Evolutionary conservation across 1,140 invertebrate species (phyloP).

Genomic region (Atta texana): DNA sequence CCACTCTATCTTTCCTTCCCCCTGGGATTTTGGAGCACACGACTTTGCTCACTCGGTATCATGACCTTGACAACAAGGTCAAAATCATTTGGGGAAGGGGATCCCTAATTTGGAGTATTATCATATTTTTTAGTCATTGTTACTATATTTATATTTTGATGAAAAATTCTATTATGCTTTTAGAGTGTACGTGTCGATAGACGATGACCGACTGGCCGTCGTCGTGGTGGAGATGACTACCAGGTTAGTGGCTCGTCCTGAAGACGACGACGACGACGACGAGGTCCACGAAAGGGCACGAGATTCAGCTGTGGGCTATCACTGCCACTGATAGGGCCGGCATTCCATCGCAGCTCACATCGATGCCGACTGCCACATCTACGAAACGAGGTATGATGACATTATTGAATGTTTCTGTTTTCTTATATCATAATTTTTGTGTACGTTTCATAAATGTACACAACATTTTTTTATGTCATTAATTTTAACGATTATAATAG

Average conservation of each 20-base stretch:
- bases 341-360: constrained; percentile 70
- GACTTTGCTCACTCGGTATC: too few species aligned
- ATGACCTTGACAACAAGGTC: too few species aligned
- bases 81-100: too few species aligned
- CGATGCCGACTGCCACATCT: constrained; percentile 70
- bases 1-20: too few species aligned
- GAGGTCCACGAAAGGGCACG: constrained; percentile 69
- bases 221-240: constrained; percentile 73
- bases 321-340: constrained; percentile 72
- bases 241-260: constrained; percentile 73
- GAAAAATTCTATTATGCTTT: background rate
- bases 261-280: constrained; percentile 74
- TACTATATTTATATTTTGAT: background rate
- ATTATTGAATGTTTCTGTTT: background rate
- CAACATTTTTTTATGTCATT: background rate
- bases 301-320: constrained; percentile 68
- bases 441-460: background rate
- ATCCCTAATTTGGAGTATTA: too few species aligned
- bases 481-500: background rate
- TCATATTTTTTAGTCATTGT: background rate
- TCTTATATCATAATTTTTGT: background rate
- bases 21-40: too few species aligned
- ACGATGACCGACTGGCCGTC: constrained; percentile 70
- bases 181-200: constrained; percentile 10
- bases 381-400: constrained; percentile 67